Percentiles rank a stretch among this genome's conserved stretches.
These are phyloP conservation scores for Protobothrops mucrosquamatus DNA, from an alignment of 2,113 vertebrate genomes.

Conservation along the genomic window DNA sequence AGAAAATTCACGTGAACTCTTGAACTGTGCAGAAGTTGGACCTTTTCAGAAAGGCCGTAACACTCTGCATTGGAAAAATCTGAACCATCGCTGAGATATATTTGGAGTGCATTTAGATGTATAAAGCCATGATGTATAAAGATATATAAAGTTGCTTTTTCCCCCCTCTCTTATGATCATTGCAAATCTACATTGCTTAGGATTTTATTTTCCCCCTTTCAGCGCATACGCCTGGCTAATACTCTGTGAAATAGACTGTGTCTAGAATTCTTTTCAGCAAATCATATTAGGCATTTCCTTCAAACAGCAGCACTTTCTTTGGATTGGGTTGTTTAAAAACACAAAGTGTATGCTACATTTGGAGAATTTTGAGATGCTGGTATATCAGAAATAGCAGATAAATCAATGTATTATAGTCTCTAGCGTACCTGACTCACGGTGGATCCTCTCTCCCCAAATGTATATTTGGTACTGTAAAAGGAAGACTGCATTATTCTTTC, in stretches of 20 bases:
- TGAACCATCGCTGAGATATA: background rate
- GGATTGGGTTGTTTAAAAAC: background rate
- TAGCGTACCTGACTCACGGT: background rate
- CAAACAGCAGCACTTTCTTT: background rate
- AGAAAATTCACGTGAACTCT: background rate
- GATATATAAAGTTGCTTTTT: conserved; percentile 14
- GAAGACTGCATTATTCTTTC: background rate
- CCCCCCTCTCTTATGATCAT: background rate
- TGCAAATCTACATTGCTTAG: background rate
- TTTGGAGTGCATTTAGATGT: accelerated
- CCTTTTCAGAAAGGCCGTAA: background rate
- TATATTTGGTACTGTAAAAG: background rate
- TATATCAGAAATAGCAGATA: background rate
- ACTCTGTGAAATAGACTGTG: background rate
- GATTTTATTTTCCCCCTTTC: background rate
- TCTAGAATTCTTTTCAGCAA: background rate
- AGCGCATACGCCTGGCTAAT: background rate
- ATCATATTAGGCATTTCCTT: background rate
- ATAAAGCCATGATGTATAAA: background rate
- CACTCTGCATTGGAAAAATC: background rate
- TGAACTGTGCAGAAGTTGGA: accelerated
- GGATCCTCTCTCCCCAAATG: background rate
- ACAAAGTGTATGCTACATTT: background rate
- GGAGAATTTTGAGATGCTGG: background rate
- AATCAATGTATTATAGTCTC: background rate